A percentile compares a stretch with the other conserved stretches of the same genome.
phyloP scores from a whole-genome alignment of 2,113 vertebrate species.

The Gobiocypris rarus region DNA sequence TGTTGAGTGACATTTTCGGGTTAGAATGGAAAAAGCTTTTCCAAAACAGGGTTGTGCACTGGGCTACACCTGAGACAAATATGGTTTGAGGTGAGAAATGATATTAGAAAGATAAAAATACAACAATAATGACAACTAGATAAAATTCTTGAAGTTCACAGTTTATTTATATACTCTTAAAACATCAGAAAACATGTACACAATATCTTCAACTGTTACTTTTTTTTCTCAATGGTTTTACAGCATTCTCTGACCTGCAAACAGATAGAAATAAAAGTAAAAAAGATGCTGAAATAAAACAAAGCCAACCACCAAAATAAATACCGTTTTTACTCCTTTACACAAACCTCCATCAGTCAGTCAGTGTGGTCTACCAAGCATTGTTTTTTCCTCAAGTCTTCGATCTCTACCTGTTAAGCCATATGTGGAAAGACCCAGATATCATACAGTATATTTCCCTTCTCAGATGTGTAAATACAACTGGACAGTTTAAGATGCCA shows the following conservation, averaged over 20 bases:
- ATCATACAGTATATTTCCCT: conserved; percentile 46
- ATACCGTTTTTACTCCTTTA: conserved; percentile 82
- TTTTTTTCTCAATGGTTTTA: conserved; percentile 65
- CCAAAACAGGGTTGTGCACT: background rate
- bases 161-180: conserved; percentile 80
- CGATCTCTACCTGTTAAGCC: conserved; percentile 45
- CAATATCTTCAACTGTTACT: conserved; percentile 66
- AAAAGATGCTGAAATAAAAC: conserved; percentile 68
- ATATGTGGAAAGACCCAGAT: conserved; percentile 41
- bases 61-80: conserved; percentile 7
- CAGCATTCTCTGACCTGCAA: conserved; percentile 97
- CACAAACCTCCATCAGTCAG: conserved; percentile 77
- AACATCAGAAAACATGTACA: conserved; percentile 81
- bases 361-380: conserved; percentile 82
- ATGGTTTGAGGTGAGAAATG: background rate
- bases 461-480: conserved; percentile 46
- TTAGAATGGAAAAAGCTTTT: conserved; percentile 16
- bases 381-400: conserved; percentile 27
- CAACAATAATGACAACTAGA: conserved; percentile 71
- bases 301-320: conserved; percentile 85
- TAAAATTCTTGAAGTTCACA: conserved; percentile 72
- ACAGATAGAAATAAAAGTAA: conserved; percentile 87
- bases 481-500: conserved; percentile 31
- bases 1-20: background rate
- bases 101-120: conserved; percentile 46